These are phyloP conservation scores for Umimayanthus chanpuru DNA, from an alignment of 92 coral and sea anemone species.

Conservation along the genomic window DNA sequence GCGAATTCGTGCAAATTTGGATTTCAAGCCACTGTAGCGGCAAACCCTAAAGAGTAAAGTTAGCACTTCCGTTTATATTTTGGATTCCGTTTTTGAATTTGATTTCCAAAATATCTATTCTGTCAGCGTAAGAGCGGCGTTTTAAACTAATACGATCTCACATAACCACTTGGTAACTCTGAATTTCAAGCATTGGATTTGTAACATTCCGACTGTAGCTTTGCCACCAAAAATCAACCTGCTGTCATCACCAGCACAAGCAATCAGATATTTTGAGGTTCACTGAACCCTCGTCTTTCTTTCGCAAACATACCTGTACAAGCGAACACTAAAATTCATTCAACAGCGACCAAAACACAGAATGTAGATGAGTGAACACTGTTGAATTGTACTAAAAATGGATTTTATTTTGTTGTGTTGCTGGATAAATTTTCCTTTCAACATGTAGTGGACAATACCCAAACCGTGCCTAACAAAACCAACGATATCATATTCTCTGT, in stretches of 20 bases:
- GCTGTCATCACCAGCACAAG: neutral
- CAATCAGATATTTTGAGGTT: constrained; percentile 42
- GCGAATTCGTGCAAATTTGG: neutral
- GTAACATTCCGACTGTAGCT: neutral
- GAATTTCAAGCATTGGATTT: neutral
- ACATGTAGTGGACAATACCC: neutral
- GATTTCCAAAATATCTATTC: neutral
- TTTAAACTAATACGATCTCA: neutral
- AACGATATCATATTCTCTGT: neutral
- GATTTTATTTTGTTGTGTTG: neutral
- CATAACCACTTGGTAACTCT: too few relatives aligned
- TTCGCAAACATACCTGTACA: constrained; percentile 26
- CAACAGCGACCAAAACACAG: neutral
- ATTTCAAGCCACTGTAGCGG: constrained; percentile 10
- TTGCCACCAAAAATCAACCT: constrained; percentile 38
- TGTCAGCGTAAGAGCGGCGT: neutral
- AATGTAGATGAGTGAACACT: constrained; percentile 7
- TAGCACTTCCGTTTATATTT: neutral
- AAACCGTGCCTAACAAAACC: neutral
- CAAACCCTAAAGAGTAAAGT: neutral
- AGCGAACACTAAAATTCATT: neutral
- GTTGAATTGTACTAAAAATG: neutral
- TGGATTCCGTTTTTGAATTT: neutral
- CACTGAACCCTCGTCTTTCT: neutral
- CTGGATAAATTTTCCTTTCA: neutral